Evolutionary conservation across 1,140 invertebrate genomes (phyloP).

Genomic region (Kradibia gibbosae): DNA sequence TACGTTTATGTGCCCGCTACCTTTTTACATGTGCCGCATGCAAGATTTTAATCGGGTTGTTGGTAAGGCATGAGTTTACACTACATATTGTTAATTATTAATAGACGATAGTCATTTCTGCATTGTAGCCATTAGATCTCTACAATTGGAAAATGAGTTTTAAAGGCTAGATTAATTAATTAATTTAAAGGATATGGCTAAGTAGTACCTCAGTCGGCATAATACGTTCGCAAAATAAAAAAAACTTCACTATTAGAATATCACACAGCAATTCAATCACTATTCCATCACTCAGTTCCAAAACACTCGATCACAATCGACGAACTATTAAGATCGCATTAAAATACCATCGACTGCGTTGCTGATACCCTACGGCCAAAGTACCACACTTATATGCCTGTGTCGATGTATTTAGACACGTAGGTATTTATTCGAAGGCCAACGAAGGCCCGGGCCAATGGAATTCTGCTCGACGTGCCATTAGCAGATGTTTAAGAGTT

Average conservation of each 20-base stretch:
- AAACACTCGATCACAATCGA: constrained; percentile 11
- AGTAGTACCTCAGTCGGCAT: background rate
- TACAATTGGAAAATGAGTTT: no score
- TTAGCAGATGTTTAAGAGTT: no score
- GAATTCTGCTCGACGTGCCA: no score
- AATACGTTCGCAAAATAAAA: constrained; percentile 2
- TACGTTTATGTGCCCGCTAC: background rate
- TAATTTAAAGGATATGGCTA: background rate
- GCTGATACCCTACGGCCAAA: no score
- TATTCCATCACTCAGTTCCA: background rate
- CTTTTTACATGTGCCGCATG: background rate
- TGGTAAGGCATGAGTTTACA: background rate
- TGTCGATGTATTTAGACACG: no score
- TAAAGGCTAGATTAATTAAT: background rate
- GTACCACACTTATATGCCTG: no score
- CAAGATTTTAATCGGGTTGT: background rate
- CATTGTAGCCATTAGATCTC: no score
- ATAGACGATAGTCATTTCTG: background rate
- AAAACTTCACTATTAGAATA: background rate
- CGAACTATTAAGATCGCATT: background rate
- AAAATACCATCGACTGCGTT: background rate
- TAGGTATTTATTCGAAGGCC: no score
- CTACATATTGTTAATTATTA: background rate
- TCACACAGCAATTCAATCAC: background rate
- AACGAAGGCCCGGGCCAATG: no score